Percentiles rank a stretch among this genome's conserved stretches.
Evolutionary conservation across 2,113 vertebrate genomes (phyloP).

Genomic region (Amia ocellicauda): DNA sequence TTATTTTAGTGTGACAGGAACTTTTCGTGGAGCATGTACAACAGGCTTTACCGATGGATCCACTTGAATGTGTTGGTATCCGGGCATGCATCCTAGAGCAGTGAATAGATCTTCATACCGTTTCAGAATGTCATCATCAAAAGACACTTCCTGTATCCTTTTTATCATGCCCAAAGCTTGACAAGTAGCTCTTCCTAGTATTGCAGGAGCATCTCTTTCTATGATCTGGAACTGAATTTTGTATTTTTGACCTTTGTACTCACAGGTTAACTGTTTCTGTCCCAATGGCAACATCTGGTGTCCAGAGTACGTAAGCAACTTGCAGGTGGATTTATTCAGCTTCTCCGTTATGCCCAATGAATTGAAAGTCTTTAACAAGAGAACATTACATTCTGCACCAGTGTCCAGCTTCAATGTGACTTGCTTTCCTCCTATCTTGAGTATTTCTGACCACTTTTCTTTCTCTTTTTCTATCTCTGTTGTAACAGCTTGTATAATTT

Average conservation of each 20-base stretch:
- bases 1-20: slow-evolving; percentile 16
- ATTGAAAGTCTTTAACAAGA: slow-evolving; percentile 2
- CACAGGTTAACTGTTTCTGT: not conserved
- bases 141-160: too few relatives aligned
- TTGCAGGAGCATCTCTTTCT: too few relatives aligned
- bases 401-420: slow-evolving; percentile 8
- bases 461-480: not conserved
- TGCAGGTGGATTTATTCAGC: not conserved
- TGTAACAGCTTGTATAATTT: not conserved
- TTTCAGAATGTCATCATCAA: too few relatives aligned
- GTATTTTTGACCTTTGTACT: slow-evolving; percentile 5
- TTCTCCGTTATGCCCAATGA: not conserved
- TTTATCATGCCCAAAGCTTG: too few relatives aligned
- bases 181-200: too few relatives aligned
- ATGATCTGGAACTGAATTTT: slow-evolving; percentile 12
- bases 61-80: too few relatives aligned
- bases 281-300: slow-evolving; percentile 16
- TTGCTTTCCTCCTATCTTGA: slow-evolving; percentile 8
- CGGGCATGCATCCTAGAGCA: too few relatives aligned
- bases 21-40: slow-evolving; percentile 5
- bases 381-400: slow-evolving; percentile 5
- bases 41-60: too few relatives aligned
- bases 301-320: slow-evolving; percentile 5
- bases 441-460: slow-evolving; percentile 15
- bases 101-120: too few relatives aligned